phyloP scores from a whole-genome alignment of 2,888 invertebrate genomes.

The Pocota personata region DNA sequence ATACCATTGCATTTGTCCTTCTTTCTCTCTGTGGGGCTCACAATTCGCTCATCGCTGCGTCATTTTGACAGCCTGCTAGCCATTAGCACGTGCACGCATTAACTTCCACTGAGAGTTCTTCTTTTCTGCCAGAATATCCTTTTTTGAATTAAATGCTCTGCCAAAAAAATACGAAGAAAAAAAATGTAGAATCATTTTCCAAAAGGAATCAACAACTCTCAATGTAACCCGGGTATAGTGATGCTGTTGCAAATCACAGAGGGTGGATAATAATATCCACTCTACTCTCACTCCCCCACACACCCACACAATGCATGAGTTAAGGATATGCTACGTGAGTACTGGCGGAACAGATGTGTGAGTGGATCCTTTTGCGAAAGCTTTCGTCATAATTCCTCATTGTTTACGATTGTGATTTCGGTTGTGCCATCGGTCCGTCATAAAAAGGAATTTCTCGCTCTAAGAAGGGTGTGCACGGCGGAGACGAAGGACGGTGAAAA shows the following conservation, averaged over 20 bases:
- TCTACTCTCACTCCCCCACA: background rate
- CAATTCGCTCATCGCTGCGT: slow-evolving; percentile 34
- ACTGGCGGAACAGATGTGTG: slow-evolving; percentile 67
- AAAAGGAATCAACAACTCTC: slow-evolving; percentile 50
- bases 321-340: slow-evolving; percentile 64
- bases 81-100: slow-evolving; percentile 83
- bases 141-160: slow-evolving; percentile 46
- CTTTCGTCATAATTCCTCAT: slow-evolving; percentile 73
- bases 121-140: slow-evolving; percentile 29
- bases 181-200: slow-evolving; percentile 20
- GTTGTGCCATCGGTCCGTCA: slow-evolving; percentile 74
- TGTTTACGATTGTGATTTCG: slow-evolving; percentile 74
- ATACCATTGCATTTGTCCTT: slow-evolving; percentile 59
- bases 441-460: slow-evolving; percentile 68
- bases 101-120: slow-evolving; percentile 65
- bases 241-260: slow-evolving; percentile 64
- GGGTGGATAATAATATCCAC: slow-evolving; percentile 50
- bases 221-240: background rate
- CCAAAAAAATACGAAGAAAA: background rate
- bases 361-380: slow-evolving; percentile 69
- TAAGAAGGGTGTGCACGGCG: background rate
- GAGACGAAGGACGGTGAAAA: background rate
- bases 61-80: slow-evolving; percentile 73
- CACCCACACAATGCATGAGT: slow-evolving; percentile 58
- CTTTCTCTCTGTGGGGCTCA: background rate